Evolutionary conservation across 2,797 vertebrate genomes (phyloP), one percentile per base, ranked within the genome.

Genomic region (Psittacula echo): DNA sequence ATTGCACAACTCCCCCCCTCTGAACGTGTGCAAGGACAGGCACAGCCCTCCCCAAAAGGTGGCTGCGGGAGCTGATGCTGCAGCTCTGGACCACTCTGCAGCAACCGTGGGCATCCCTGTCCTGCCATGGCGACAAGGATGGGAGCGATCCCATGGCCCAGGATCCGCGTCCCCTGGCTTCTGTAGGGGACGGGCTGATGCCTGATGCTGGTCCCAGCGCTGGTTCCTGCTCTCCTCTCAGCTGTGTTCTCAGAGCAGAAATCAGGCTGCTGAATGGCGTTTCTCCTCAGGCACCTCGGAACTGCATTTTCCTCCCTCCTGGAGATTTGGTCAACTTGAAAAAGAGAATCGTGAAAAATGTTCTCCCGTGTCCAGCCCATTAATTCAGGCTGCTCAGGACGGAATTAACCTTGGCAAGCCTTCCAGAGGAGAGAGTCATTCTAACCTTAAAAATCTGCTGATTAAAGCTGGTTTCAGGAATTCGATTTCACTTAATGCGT

Each of bases 401-500:
- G 97, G 97, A 99, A 99, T 99, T 99, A 99, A 99, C 99, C 99
- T 99, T 99, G 99, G 99, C 98, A 98, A 98, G 98, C 96, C 96
- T 98, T 98, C 97, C 98, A 98, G 98, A 99, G 98, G 98, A 99
- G 98, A 98, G 98, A 99, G 99, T 99, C 98, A 98, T 99, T 99
- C 99, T 99, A 99, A 99, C 99, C 99, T 99, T 99, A 99, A 99
- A 99, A 99, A 99, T 98, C 98, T 99, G 99, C 99, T 99, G 99
- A 99, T 99, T 99, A 99, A 99, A 99, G 99, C 99, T 98, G 98
- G 98, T 99, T 99, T 99, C 98, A 98, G 98, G 98, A 99, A 99
- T 99, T 99, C 98, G 98, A 99, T 99, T 99, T 98, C 98, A 98
- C 98, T 99, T 99, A 99, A 99, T 99, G 99, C 98, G 97, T 98